Conservation (phyloP, 2,113 vertebrate genomes). For the Semicossyphus pulcher region DNA sequence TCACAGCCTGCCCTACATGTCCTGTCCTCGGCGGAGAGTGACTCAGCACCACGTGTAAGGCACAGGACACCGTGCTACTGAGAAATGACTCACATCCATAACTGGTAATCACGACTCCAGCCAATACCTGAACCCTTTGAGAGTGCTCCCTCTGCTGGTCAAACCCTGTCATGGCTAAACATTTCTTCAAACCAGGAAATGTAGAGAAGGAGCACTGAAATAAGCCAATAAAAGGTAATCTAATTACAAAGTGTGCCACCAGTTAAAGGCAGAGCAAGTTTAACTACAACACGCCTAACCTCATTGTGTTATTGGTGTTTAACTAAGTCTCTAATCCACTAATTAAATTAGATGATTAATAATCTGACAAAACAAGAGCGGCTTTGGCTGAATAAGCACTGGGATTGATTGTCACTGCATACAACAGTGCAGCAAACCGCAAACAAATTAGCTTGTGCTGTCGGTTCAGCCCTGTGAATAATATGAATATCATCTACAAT, state of each 20-base stretch:
- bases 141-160: constrained; percentile 65
- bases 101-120: constrained; percentile 24
- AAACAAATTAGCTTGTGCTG: constrained; percentile 15
- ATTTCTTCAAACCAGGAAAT: not conserved
- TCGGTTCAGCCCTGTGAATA: constrained; percentile 14
- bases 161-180: not conserved
- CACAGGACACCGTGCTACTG: constrained; percentile 55
- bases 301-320: not conserved
- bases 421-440: not conserved
- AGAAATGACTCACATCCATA: constrained; percentile 63
- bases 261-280: not conserved
- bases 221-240: not conserved
- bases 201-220: not conserved
- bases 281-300: too few species aligned
- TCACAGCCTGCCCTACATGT: constrained; percentile 46
- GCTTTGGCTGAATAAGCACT: not conserved
- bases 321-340: not conserved
- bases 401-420: not conserved
- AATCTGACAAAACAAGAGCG: not conserved
- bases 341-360: not conserved
- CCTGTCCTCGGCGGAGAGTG: constrained; percentile 48
- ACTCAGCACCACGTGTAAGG: constrained; percentile 74
- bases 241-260: not conserved
- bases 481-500: constrained; percentile 15
- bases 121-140: not conserved